Conservation (phyloP, 2,113 vertebrate species). For the Trichomycterus rosablanca region DNA sequence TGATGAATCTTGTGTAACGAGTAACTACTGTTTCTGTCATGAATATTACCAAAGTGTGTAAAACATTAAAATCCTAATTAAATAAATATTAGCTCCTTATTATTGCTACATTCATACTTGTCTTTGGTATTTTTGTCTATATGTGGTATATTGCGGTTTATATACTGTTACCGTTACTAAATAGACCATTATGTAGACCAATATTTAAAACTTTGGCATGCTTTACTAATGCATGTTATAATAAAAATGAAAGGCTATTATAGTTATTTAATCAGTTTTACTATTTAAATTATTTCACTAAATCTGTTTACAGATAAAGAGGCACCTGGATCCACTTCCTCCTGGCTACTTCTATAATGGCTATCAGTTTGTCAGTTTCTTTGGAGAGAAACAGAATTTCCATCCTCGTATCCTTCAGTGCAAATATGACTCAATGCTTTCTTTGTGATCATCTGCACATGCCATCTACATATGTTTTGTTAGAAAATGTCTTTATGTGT, state of each 20-base stretch:
- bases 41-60: too few species aligned
- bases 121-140: too few species aligned
- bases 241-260: not conserved
- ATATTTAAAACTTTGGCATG: too few species aligned
- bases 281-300: not conserved
- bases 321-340: constrained; percentile 85
- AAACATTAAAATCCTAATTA: too few species aligned
- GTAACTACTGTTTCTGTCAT: too few species aligned
- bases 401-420: constrained; percentile 88
- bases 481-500: not conserved
- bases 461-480: not conserved
- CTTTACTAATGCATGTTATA: not conserved
- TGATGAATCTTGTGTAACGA: too few species aligned
- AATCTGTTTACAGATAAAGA: constrained; percentile 66
- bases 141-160: too few species aligned
- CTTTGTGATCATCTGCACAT: constrained; percentile 4
- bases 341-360: constrained; percentile 92
- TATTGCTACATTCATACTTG: too few species aligned
- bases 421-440: not conserved
- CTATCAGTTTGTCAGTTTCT: constrained; percentile 86
- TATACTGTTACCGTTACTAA: too few species aligned
- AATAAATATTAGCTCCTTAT: too few species aligned
- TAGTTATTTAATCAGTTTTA: not conserved
- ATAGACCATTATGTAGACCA: too few species aligned
- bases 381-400: constrained; percentile 84